Base-by-base conservation (phyloP, 2,888 invertebrate species). In the Lasioglossum pauxillum region DNA sequence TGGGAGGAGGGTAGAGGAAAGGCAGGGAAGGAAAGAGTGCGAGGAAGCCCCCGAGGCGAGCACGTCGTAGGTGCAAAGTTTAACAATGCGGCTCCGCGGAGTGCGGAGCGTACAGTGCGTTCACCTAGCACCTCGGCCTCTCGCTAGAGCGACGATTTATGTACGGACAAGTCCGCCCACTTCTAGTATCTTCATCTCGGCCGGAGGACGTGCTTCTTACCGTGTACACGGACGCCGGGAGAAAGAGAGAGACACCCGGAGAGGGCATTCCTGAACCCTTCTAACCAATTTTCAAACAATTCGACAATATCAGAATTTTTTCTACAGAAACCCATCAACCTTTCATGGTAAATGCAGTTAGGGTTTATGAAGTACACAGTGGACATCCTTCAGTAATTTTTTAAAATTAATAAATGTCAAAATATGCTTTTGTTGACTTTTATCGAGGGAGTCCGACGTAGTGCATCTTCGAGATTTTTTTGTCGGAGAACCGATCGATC, bases 181-280 rank as follows among this genome's bases (percentile, higher is more conserved):
- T 90, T 88, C 90, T 91, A 91, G 94, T 94, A 94, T 94, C 94
- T 94, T 94, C 93, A 94, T 94, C 94, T 94, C 90, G 90, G 88
- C 91, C 90, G 89, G 90, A 92, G 92, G 92, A 93, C 91, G 92
- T 89, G 89, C 84, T 86, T 69, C 69, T 82, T 80, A 85, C 79
- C 77, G 83, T 23, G 77, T n/a, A 69, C 69, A 31, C 49, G 60
- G 73, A 38, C 53, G 31, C 53, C 57, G 57, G 49, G 77, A 35
- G 67, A 73, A 64, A 60, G 14, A 60, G 60, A 60, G 60, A 57
- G 60, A 27, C 0, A 57, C n/a, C 23, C n/a, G n/a, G 57, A 57
- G 27, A 27, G 60, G 60, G 27, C 60, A 60, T 60, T 60, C 60
- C 60, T 27, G 27, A 60, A 12, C 60, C 60, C 27, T 27, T 27